Base-by-base conservation (phyloP, 2,797 vertebrate genomes). In the Botia kubotai region DNA sequence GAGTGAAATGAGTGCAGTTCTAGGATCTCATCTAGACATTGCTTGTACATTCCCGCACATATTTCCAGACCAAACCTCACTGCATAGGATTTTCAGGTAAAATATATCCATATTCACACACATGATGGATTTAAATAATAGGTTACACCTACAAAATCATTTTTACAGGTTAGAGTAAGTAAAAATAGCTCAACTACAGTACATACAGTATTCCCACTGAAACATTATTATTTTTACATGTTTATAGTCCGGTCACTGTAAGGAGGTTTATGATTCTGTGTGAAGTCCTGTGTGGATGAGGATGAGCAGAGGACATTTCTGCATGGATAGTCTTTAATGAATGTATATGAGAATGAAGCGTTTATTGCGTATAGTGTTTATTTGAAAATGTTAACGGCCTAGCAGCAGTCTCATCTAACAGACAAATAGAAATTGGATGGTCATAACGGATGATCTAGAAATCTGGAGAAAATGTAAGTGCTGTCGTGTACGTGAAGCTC, bases 261-360 rank as follows among this genome's bases (percentile, higher is more conserved):
- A 6, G 2, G n/a, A 39, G 13, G 8, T 66, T 67, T 67, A 19
- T 43, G 21, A 46, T 62, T 74, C 29, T 26, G 23, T 77, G 53
- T 76, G 57, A 58, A 52, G 57, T 72, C 19, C 14, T 46, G 72
- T 68, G 62, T 19, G 39, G 21, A 19, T 79, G 55, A 68, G 39
- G 21, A 19, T 79, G 55, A 68, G 73, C 57, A 75, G 60, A n/a
- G 55, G 52, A 57, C 75, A 57, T 86, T 84, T 74, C 75, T 87
- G 77, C 46, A 79, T n/a, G 52, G 39, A 66, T 60, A 21, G 76
- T 60, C 67, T 77, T 66, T 52, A 74, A 80, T 78, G 12, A 46
- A 50, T 16, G 39, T 11, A 63, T 68, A 70, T 73, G 36, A 48
- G 53, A 81, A 62, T 36, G 73, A 8, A 33, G 17, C 23, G 23